phyloP scores from a whole-genome alignment of 1,140 invertebrate species.

The Panonychus citri region DNA sequence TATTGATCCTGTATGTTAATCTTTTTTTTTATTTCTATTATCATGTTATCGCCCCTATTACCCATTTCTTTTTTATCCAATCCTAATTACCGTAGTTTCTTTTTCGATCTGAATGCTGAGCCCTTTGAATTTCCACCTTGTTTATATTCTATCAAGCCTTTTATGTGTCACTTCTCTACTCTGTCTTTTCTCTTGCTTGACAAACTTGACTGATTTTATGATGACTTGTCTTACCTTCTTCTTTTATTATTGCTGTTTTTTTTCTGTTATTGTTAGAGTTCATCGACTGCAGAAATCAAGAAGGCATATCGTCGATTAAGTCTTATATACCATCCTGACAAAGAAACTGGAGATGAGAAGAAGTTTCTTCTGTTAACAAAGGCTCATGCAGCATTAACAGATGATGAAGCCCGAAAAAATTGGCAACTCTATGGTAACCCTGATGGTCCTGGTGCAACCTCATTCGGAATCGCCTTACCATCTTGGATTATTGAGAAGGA shows the following conservation, averaged over 20 bases:
- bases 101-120: too few relatives aligned
- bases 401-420: constrained; percentile 86
- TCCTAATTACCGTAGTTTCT: too few relatives aligned
- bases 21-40: too few relatives aligned
- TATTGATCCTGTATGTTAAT: constrained; percentile 43
- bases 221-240: neutral
- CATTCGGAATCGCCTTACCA: constrained; percentile 94
- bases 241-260: neutral
- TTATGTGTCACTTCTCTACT: neutral
- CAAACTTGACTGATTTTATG: too few relatives aligned
- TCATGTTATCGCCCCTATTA: too few relatives aligned
- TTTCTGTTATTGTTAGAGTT: constrained; percentile 30
- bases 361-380: constrained; percentile 94
- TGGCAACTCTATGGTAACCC: constrained; percentile 99
- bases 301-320: constrained; percentile 83
- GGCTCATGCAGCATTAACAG: constrained; percentile 58
- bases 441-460: constrained; percentile 93
- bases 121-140: too few relatives aligned
- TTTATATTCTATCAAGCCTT: too few relatives aligned
- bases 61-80: too few relatives aligned
- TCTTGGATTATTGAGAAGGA: constrained; percentile 99
- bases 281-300: constrained; percentile 68
- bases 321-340: constrained; percentile 85
- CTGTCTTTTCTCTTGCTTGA: neutral
- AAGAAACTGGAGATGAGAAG: constrained; percentile 86